These are phyloP conservation scores for Sapajus apella DNA, from an alignment of 2,113 vertebrate genomes.

Conservation along the genomic window DNA sequence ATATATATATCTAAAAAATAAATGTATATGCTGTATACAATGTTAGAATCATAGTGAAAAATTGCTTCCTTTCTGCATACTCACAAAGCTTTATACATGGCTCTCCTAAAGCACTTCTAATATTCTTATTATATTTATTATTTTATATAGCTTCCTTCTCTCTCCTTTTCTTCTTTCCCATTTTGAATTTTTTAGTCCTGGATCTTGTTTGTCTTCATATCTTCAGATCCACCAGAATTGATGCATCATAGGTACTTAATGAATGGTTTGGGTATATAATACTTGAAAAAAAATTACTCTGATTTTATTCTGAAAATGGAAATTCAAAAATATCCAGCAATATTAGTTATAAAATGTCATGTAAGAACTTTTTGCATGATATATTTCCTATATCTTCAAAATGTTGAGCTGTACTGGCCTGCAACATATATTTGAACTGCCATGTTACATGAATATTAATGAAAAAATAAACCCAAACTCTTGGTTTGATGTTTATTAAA, in stretches of 20 bases:
- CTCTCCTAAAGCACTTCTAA: neutral
- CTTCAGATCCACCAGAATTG: neutral
- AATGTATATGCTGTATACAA: neutral
- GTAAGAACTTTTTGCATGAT: neutral
- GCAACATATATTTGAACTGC: neutral
- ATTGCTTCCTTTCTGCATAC: neutral
- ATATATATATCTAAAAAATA: neutral
- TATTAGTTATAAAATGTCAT: conserved; percentile 29
- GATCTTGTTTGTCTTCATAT: neutral
- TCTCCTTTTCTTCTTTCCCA: neutral
- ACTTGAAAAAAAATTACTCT: neutral
- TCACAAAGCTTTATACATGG: neutral
- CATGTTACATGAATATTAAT: neutral
- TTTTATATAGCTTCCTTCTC: neutral
- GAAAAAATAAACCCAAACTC: neutral
- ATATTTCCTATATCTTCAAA: conserved; percentile 7
- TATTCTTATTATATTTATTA: neutral
- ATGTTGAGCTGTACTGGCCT: neutral
- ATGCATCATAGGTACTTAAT: neutral
- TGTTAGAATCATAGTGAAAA: conserved; percentile 19
- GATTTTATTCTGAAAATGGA: conserved; percentile 33
- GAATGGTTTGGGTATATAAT: neutral
- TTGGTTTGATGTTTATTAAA: conserved; percentile 41
- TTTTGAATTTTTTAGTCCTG: neutral
- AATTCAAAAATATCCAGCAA: conserved; percentile 16